phyloP scores from a whole-genome alignment of 2,797 vertebrate species.

The Sebastes wilsoni region DNA sequence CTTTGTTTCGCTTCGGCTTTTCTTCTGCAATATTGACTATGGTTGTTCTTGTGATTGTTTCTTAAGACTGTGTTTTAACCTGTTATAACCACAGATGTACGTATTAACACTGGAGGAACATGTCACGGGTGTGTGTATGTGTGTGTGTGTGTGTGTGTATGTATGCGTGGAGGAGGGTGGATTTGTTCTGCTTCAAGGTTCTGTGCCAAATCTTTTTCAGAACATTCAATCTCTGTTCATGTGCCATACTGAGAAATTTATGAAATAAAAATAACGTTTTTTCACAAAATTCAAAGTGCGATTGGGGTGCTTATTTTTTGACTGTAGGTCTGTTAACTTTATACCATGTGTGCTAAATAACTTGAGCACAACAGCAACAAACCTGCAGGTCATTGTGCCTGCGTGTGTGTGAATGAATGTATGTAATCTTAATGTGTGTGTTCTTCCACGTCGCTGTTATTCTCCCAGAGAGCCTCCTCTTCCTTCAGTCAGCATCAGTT shows the following conservation, averaged over 20 bases:
- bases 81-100: slow-evolving; percentile 73
- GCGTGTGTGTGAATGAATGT: slow-evolving; percentile 2
- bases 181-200: slow-evolving; percentile 78
- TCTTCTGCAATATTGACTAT: slow-evolving; percentile 75
- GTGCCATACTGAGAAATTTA: slow-evolving; percentile 81
- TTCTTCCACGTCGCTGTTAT: slow-evolving; percentile 12
- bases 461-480: slow-evolving; percentile 15
- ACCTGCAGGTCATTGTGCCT: slow-evolving; percentile 8
- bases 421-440: background rate
- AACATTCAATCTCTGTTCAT: slow-evolving; percentile 80
- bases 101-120: slow-evolving; percentile 72
- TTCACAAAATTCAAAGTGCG: slow-evolving; percentile 69
- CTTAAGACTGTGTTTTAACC: slow-evolving; percentile 72
- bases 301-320: slow-evolving; percentile 66
- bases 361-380: slow-evolving; percentile 2
- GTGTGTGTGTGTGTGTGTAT: slow-evolving; percentile 17
- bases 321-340: slow-evolving; percentile 25
- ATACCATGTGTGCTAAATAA: slow-evolving; percentile 2
- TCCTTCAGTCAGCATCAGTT: slow-evolving; percentile 12
- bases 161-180: slow-evolving; percentile 56
- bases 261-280: slow-evolving; percentile 80
- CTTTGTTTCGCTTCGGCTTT: slow-evolving; percentile 59
- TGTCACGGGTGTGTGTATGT: slow-evolving; percentile 35
- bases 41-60: slow-evolving; percentile 76
- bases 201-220: slow-evolving; percentile 81